Evolutionary conservation across 2,113 vertebrate genomes (phyloP), one percentile per base, ranked within the genome.

Genomic region (Thermophis baileyi): DNA sequence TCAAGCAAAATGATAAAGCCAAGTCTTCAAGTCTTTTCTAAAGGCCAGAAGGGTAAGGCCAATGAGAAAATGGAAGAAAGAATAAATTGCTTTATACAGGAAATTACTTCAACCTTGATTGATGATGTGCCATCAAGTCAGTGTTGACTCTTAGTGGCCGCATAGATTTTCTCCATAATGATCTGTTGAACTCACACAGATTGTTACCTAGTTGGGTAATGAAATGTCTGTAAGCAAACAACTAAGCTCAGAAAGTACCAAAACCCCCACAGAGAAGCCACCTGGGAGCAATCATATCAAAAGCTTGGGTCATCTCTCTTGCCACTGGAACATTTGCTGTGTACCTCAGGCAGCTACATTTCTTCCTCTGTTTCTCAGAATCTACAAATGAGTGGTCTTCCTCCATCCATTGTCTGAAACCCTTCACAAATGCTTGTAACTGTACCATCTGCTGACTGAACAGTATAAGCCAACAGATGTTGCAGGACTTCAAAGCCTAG

Each of bases 391-490:
- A 93, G 94, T 96, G 97, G 96, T 96, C 97, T 96, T 97, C 49
- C 46, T 49, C 91, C 8, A 89, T 8, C 95, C 95, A 97, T 91
- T 95, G 16, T 94, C 93, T 94, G n/a, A 95, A 87, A 91, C 24
- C 88, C 94, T 90, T 92, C 95, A 94, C 88, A 96, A 96, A 55
- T 44, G n/a, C 44, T 24, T 16, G 89, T 3, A 7, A 44, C 4
- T 27, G 95, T 96, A 95, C 95, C 97, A 97, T 97, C 96, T 98
- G 97, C 93, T 96, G 95, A 89, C 96, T 95, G 91, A 63, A 86
- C 91, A 86, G 94, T 89, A 92, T 96, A 95, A 95, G 96, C 93
- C 95, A 96, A 92, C 97, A 97, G 96, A 98, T 97, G 97, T 93
- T 4, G 30, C 90, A 44, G 60, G 93, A 94, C 95, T 95, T 96